Evolutionary conservation across 2,113 vertebrate species (phyloP).

Genomic region (Ammodytes dubius): DNA sequence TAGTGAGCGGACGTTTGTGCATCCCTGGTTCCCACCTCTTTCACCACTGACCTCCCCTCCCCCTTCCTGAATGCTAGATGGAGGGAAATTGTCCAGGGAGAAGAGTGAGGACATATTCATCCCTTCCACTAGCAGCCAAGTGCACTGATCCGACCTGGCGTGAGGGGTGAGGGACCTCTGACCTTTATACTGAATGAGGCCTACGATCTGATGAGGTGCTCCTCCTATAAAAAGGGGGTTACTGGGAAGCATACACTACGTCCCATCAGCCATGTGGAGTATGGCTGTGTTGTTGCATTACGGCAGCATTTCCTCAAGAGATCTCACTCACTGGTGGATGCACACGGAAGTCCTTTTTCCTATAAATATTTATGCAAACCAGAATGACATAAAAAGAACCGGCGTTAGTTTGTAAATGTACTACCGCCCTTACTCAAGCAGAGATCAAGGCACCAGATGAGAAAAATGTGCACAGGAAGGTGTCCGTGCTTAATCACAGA

Average conservation of each 20-base stretch:
- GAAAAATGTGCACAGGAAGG: conserved; percentile 53
- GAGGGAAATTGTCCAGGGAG: conserved; percentile 59
- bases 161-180: conserved; percentile 64
- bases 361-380: conserved; percentile 73
- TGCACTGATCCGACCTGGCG: conserved; percentile 67
- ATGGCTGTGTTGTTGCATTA: conserved; percentile 7
- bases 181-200: conserved; percentile 60
- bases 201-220: conserved; percentile 75
- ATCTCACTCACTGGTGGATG: conserved; percentile 29
- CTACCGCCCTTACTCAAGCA: conserved; percentile 39
- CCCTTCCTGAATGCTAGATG: conserved; percentile 52
- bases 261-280: conserved; percentile 15
- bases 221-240: neutral
- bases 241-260: conserved; percentile 20
- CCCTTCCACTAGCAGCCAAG: conserved; percentile 58
- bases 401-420: conserved; percentile 44
- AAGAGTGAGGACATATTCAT: conserved; percentile 60
- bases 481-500: conserved; percentile 66
- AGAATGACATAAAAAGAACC: conserved; percentile 55
- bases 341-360: conserved; percentile 28
- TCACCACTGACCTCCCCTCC: conserved; percentile 33
- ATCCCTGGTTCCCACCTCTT: neutral
- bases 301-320: conserved; percentile 37
- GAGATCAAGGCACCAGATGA: conserved; percentile 48
- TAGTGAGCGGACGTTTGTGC: too few relatives aligned